These are phyloP conservation scores for Ochropleura leucogaster DNA, from an alignment of 2,888 invertebrate genomes.

Conservation along the genomic window DNA sequence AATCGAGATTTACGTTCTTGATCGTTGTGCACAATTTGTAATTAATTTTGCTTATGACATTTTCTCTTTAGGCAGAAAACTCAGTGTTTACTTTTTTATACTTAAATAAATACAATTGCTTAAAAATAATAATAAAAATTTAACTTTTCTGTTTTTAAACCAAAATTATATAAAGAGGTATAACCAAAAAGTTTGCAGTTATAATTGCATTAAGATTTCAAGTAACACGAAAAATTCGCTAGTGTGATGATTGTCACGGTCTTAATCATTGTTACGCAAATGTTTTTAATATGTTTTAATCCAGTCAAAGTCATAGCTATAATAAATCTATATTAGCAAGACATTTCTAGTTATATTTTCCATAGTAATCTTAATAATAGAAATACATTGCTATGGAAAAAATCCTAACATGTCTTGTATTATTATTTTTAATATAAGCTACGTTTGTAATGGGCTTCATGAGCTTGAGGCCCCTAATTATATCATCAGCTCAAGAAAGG, in stretches of 20 bases:
- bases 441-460: no score
- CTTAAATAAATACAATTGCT: not conserved
- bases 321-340: no score
- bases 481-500: slow-evolving; percentile 3
- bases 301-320: no score
- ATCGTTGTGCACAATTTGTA: not conserved
- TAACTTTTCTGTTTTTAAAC: not conserved
- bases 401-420: no score
- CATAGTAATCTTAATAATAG: no score
- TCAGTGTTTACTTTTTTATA: not conserved
- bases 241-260: not conserved
- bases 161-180: not conserved
- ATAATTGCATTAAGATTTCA: not conserved
- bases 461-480: slow-evolving; percentile 2
- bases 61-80: not conserved
- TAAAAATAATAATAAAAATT: not conserved
- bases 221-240: not conserved
- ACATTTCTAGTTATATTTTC: no score
- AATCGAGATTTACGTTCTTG: slow-evolving; percentile 22
- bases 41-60: not conserved
- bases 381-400: no score
- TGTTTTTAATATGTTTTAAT: slow-evolving; percentile 6
- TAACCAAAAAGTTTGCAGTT: not conserved
- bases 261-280: slow-evolving; percentile 14
- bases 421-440: no score